Conservation (phyloP, 2,888 invertebrate species). For the Troides aeacus region DNA sequence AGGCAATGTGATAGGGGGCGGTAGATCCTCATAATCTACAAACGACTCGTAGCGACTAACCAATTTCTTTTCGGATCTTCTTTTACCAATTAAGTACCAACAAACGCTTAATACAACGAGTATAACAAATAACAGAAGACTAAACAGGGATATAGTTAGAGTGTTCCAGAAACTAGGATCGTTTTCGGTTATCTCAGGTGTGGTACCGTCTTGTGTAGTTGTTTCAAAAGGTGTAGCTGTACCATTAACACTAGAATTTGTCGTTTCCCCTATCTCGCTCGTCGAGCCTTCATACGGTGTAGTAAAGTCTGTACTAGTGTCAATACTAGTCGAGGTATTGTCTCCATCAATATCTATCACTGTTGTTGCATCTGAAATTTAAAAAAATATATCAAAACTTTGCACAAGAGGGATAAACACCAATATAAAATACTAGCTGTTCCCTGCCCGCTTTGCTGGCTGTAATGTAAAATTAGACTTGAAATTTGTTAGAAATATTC, state of each 20-base stretch:
- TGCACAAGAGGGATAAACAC: no score
- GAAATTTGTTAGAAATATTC: no score
- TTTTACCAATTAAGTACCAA: conserved; percentile 45
- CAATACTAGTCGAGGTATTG: neutral
- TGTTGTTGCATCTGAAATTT: conserved; percentile 7
- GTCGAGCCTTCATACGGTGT: neutral
- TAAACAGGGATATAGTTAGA: conserved; percentile 42
- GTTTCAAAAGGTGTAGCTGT: neutral
- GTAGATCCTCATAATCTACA: conserved; percentile 35
- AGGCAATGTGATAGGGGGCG: conserved; percentile 36
- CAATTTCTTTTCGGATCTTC: conserved; percentile 31
- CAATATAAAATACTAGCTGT: no score
- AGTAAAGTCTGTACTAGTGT: conserved; percentile 7
- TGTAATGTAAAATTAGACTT: no score
- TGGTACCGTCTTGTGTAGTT: conserved; percentile 5
- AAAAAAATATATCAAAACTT: neutral
- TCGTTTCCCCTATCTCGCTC: neutral
- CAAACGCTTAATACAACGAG: conserved; percentile 36
- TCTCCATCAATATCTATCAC: neutral
- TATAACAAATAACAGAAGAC: conserved; percentile 35
- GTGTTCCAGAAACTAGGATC: conserved; percentile 43
- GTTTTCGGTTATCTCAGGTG: conserved; percentile 3
- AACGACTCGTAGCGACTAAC: conserved; percentile 28
- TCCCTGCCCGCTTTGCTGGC: no score
- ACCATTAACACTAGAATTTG: neutral